These are phyloP conservation scores for Selenia dentaria DNA, from an alignment of 2,888 invertebrate species.

Conservation along the genomic window DNA sequence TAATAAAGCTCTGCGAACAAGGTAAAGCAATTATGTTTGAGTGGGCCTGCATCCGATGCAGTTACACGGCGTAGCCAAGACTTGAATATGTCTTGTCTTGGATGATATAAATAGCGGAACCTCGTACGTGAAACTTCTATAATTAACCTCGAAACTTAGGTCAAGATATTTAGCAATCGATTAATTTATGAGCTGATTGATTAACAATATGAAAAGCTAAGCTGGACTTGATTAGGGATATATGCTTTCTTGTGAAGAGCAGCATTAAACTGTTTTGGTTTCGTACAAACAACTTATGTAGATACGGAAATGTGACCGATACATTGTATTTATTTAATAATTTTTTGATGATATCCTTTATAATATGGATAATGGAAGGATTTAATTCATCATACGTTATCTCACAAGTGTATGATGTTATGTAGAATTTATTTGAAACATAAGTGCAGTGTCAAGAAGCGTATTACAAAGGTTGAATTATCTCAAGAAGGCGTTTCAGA, in stretches of 20 bases:
- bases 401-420: too few relatives aligned
- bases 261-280: too few relatives aligned
- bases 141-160: not conserved
- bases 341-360: too few relatives aligned
- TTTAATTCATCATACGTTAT: too few relatives aligned
- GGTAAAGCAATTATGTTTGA: conserved; percentile 8
- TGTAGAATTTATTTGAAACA: conserved; percentile 2
- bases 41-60: conserved; percentile 3
- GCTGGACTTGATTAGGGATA: too few relatives aligned
- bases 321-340: too few relatives aligned
- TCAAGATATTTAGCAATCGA: not conserved
- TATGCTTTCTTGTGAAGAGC: too few relatives aligned
- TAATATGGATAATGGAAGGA: too few relatives aligned
- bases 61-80: conserved; percentile 1
- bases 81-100: not conserved
- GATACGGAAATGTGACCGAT: too few relatives aligned
- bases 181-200: too few relatives aligned
- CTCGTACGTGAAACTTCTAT: not conserved
- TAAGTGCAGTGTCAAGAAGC: conserved; percentile 17
- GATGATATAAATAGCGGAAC: not conserved
- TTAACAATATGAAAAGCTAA: too few relatives aligned
- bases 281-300: too few relatives aligned
- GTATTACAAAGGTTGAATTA: conserved; percentile 42
- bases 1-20: conserved; percentile 4
- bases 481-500: conserved; percentile 49